phyloP scores from a whole-genome alignment of 2,888 invertebrate genomes.

The Chromoteleia sp. region DNA sequence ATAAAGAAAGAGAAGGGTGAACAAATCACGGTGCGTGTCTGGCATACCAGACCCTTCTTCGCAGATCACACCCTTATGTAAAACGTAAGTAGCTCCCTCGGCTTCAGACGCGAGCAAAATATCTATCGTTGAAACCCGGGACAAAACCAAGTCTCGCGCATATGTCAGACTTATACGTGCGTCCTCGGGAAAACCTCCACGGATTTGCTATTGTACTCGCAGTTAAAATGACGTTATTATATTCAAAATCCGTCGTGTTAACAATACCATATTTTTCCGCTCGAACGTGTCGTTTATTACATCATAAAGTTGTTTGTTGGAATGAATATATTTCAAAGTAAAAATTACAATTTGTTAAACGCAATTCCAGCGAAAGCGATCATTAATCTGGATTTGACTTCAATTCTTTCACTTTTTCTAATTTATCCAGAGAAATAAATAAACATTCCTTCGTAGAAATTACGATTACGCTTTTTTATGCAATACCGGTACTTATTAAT shows the following conservation, averaged over 20 bases:
- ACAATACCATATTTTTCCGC: slow-evolving; percentile 37
- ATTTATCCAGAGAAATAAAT: too few species aligned
- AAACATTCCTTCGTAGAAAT: too few species aligned
- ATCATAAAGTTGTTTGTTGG: slow-evolving; percentile 35
- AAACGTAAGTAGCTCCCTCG: slow-evolving; percentile 79
- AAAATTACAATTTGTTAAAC: neutral
- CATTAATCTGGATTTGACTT: neutral
- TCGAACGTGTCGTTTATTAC: slow-evolving; percentile 15
- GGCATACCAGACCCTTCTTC: slow-evolving; percentile 82
- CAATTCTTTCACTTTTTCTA: too few species aligned
- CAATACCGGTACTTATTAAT: too few species aligned
- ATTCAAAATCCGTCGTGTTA: slow-evolving; percentile 26
- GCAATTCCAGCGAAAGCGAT: too few species aligned
- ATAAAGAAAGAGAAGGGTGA: slow-evolving; percentile 76
- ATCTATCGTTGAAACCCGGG: slow-evolving; percentile 78
- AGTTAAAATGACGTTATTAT: slow-evolving; percentile 28
- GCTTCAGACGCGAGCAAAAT: slow-evolving; percentile 77
- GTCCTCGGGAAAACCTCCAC: slow-evolving; percentile 15
- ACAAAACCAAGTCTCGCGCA: slow-evolving; percentile 68
- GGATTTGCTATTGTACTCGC: slow-evolving; percentile 11
- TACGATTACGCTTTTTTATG: too few species aligned
- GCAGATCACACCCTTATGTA: slow-evolving; percentile 81
- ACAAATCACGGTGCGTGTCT: slow-evolving; percentile 83
- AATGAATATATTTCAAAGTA: slow-evolving; percentile 5
- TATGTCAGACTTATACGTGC: slow-evolving; percentile 38